Conservation (phyloP, 2,797 vertebrate genomes). For the Sebastes taczanowskii region DNA sequence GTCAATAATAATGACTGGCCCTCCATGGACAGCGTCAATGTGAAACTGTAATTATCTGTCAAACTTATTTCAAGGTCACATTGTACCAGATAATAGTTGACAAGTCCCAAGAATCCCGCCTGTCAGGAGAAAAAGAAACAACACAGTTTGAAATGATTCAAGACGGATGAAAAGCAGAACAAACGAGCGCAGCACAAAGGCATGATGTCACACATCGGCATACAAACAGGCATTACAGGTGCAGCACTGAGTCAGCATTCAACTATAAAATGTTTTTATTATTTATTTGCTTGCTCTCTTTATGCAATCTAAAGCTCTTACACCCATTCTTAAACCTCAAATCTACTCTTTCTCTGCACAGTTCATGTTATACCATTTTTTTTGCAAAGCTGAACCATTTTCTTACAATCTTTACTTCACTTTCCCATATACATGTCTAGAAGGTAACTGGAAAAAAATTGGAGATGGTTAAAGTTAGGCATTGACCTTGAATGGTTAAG, state of each 20-base stretch:
- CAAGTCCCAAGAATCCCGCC: slow-evolving; percentile 10
- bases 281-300: background rate
- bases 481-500: background rate
- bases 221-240: background rate
- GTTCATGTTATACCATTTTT: background rate
- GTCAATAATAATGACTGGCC: slow-evolving; percentile 46
- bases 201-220: background rate
- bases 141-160: slow-evolving; percentile 7
- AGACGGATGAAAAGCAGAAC: slow-evolving; percentile 15
- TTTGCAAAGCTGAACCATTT: background rate
- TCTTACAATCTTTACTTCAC: background rate
- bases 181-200: background rate
- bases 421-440: background rate
- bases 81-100: slow-evolving; percentile 11
- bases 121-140: slow-evolving; percentile 11
- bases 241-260: background rate
- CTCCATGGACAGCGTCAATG: background rate
- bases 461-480: too few relatives aligned
- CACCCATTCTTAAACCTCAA: background rate
- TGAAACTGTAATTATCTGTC: slow-evolving; percentile 41
- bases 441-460: too few relatives aligned
- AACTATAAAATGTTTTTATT: background rate
- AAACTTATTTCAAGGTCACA: slow-evolving; percentile 50
- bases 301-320: slow-evolving; percentile 24
- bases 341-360: slow-evolving; percentile 1